These are phyloP conservation scores for Heliconius himera DNA, from an alignment of 1,140 invertebrate genomes.

Conservation along the genomic window DNA sequence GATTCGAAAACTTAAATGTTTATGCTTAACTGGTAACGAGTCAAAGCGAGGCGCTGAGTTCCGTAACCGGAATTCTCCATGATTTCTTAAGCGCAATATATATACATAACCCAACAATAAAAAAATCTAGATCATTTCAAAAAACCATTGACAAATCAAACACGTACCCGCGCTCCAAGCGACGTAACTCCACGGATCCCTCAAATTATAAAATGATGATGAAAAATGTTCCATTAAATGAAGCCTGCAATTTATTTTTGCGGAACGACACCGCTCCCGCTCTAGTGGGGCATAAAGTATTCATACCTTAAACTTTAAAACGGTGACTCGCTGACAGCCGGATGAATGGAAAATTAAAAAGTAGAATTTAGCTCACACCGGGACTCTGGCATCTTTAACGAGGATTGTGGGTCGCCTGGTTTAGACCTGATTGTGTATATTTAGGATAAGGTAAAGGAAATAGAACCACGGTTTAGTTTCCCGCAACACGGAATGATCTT, in stretches of 20 bases:
- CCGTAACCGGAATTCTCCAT: no score
- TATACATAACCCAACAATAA: not conserved
- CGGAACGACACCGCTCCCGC: slow-evolving; percentile 31
- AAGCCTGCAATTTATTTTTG: slow-evolving; percentile 43
- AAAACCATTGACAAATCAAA: slow-evolving; percentile 19
- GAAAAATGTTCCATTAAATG: slow-evolving; percentile 46
- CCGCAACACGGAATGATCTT: no score
- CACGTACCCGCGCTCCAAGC: not conserved
- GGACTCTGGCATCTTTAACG: slow-evolving; percentile 19
- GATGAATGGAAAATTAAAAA: slow-evolving; percentile 45
- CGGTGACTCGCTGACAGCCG: slow-evolving; percentile 39
- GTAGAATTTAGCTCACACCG: slow-evolving; percentile 34
- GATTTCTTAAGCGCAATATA: no score
- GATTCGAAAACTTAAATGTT: no score
- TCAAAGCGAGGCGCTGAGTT: no score
- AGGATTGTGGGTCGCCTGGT: slow-evolving; percentile 21
- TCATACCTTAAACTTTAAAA: slow-evolving; percentile 47
- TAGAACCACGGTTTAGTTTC: no score
- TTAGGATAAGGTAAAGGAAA: slow-evolving; percentile 45
- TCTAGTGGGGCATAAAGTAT: slow-evolving; percentile 45
- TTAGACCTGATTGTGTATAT: slow-evolving; percentile 45
- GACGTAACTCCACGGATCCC: slow-evolving; percentile 23
- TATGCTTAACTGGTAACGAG: no score
- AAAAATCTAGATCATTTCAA: not conserved
- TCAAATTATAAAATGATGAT: slow-evolving; percentile 45